Base-by-base conservation (phyloP, 1,140 invertebrate species). In the Anastrepha obliqua region DNA sequence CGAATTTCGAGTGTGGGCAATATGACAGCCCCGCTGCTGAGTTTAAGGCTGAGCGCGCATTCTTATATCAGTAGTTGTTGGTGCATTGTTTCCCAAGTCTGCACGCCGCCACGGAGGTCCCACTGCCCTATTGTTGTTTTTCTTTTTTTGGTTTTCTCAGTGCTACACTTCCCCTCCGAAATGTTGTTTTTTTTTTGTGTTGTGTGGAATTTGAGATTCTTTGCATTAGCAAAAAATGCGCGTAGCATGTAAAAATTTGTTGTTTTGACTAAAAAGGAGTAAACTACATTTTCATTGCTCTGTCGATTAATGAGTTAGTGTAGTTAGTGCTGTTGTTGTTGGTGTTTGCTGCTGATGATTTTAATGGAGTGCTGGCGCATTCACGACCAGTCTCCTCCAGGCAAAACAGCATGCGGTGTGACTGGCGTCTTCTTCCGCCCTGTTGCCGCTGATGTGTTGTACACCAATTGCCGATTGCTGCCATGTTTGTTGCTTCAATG, bases 181-280 rank as follows among this genome's bases (percentile, higher is more conserved):
- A 62, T 62, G 15, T n/a, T 62, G 7, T 17, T 17, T 17, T 62
- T 5, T 62, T 62, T 62, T 62, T n/a, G 7, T 62, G 4, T 62
- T 55, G 51, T 11, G 6, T 55, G 51, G 51, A 55, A 55, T 55
- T 55, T 55, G 51, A 55, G 51, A 55, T 55, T 55, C 51, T 55
- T 55, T 55, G 51, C 51, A 55, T 55, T 55, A 55, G 51, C 51
- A 55, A 55, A 55, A 55, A 55, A 55, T 55, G 51, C 51, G 51
- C 74, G 74, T 58, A 81, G 74, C 74, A 81, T 81, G 74, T 81
- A 81, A 55, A 81, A 81, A 81, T 81, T 81, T 81, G 74, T 81
- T 81, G 74, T 81, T 81, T 81, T 81, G 74, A 81, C 74, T 81
- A 81, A 81, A 81, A 81, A 81, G 74, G 74, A 81, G 74, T 81